Base-by-base conservation (phyloP, 2,888 invertebrate genomes). In the Oscheius sp. region DNA sequence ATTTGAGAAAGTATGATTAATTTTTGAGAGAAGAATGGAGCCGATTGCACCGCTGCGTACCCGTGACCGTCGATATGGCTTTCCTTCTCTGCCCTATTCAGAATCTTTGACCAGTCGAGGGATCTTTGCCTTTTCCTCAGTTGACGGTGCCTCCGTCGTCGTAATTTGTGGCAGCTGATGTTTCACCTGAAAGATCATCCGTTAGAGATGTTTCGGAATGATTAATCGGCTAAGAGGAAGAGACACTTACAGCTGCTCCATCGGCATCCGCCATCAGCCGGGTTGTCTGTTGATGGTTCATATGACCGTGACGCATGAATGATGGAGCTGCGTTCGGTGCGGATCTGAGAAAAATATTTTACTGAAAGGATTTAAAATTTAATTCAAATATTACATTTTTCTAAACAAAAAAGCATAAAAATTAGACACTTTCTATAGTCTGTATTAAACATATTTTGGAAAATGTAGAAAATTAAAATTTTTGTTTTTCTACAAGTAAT, bases 251-350 rank as follows among this genome's bases (percentile, higher is more conserved):
- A 61, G 75, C 78, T 69, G 76, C 72, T 65, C 79, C 79, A 73
- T 81, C 82, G 56, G 75, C 74, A 66, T 81, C 81, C 50, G 80
- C 72, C 70, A 82, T 77, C 67, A 82, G 74, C 59, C 82, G 68
- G 17, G 82, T 82, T 51, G 81, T 80, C 72, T 80, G 78, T 62
- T 77, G 76, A 63, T 78, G 79, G 70, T 78, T 79, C 72, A 75
- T 73, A 70, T 80, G 80, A 33, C 82, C 81, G 74, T 81, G 81
- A 56, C 81, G 68, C 82, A 82, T 82, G 78, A 82, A 82, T 51
- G 80, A 73, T 44, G 82, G 80, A 36, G 81, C 73, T 41, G 73
- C 69, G 71, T 75, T 73, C 68, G 73, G 47, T 12, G 47, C 24
- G 20, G 22, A 24, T 24, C 47, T 47, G 47, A 9, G 14, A 14